Percentiles rank a stretch among this genome's conserved stretches.
These are phyloP conservation scores for Microhierax caerulescens DNA, from an alignment of 2,797 vertebrate genomes.

Conservation along the genomic window DNA sequence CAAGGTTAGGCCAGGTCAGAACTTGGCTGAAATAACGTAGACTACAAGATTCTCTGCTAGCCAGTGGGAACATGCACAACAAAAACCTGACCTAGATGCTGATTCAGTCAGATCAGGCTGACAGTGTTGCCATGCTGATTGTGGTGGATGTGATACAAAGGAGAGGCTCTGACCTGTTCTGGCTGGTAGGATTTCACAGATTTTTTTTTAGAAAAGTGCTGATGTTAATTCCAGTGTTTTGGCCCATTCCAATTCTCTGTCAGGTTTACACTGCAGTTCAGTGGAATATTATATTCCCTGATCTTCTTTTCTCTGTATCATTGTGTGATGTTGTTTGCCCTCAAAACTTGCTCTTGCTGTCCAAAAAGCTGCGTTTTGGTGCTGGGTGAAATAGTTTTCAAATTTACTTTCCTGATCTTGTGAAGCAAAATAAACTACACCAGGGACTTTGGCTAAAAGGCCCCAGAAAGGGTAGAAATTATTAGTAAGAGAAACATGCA, in stretches of 20 bases:
- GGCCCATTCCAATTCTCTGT: not conserved
- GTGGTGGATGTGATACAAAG: not conserved
- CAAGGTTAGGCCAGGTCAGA: conserved; percentile 62
- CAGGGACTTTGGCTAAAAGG: not conserved
- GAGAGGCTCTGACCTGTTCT: not conserved
- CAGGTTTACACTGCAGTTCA: not conserved
- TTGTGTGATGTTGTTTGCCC: not conserved
- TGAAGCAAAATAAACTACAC: not conserved
- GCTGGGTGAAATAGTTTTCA: not conserved
- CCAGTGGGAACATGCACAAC: not conserved
- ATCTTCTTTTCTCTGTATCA: not conserved
- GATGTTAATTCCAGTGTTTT: not conserved
- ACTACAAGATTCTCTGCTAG: not conserved
- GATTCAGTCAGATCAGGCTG: not conserved
- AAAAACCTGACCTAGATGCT: conserved; percentile 3
- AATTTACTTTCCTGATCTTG: not conserved
- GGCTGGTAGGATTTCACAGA: not conserved
- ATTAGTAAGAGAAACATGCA: not conserved
- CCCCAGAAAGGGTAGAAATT: not conserved
- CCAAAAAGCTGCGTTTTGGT: not conserved
- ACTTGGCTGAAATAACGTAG: conserved; percentile 3
- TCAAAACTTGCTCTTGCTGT: not conserved
- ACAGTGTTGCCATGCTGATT: not conserved
- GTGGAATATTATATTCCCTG: not conserved
- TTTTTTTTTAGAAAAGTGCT: not conserved